These are phyloP conservation scores for Prionailurus bengalensis DNA, from an alignment of 2,113 vertebrate genomes.

Conservation along the genomic window DNA sequence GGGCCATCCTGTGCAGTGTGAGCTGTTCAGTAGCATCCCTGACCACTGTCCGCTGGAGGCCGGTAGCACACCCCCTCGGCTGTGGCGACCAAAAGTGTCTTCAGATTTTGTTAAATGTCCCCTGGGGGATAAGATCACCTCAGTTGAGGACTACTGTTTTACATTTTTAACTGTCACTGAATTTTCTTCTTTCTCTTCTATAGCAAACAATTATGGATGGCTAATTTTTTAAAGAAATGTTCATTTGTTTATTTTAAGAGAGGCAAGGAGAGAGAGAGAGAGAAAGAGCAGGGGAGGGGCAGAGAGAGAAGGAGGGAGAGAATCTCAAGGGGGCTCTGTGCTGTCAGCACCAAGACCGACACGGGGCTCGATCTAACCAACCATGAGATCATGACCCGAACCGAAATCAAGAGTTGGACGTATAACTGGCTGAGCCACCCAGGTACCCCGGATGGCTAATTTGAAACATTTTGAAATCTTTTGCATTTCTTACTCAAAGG, in stretches of 20 bases:
- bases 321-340: too few species aligned
- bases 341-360: too few species aligned
- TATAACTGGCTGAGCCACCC: too few species aligned
- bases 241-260: too few species aligned
- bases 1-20: not conserved
- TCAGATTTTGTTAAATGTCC: not conserved
- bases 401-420: too few species aligned
- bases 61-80: not conserved
- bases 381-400: too few species aligned
- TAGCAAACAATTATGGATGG: conserved; percentile 59
- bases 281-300: too few species aligned
- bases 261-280: too few species aligned
- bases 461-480: conserved; percentile 55
- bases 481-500: not conserved
- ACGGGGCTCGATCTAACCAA: too few species aligned
- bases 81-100: not conserved
- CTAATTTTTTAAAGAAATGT: conserved; percentile 36
- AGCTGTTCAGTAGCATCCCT: not conserved
- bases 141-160: not conserved
- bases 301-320: too few species aligned
- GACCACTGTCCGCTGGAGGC: not conserved
- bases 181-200: conserved; percentile 70
- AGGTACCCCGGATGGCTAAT: not conserved
- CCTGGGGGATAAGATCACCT: conserved; percentile 42
- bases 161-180: conserved; percentile 77